These are phyloP conservation scores for Cebus imitator DNA, from an alignment of 2,113 vertebrate genomes.

Conservation along the genomic window DNA sequence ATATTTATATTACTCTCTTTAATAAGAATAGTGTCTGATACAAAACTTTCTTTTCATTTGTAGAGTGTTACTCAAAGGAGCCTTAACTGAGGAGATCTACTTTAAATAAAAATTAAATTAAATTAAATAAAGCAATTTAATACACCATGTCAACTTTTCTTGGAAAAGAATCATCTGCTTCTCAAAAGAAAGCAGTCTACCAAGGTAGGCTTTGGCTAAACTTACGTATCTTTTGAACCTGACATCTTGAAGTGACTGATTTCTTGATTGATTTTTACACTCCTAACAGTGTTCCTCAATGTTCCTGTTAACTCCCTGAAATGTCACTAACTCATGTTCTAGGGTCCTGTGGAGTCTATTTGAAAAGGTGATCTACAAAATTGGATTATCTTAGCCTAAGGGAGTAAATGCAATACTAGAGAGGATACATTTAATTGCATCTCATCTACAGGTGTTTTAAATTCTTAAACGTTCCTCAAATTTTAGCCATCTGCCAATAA, in stretches of 20 bases:
- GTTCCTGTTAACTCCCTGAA: background rate
- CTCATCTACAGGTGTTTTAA: background rate
- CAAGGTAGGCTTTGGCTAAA: background rate
- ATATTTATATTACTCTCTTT: background rate
- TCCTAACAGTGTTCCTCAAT: background rate
- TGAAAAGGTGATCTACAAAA: conserved; percentile 36
- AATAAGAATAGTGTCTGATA: background rate
- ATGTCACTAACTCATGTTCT: background rate
- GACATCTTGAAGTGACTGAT: background rate
- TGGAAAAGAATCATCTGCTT: background rate
- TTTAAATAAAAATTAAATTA: background rate
- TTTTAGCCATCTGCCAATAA: background rate
- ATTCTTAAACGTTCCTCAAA: conserved; percentile 30
- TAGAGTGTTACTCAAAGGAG: background rate
- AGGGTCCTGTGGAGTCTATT: background rate
- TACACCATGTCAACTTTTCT: background rate
- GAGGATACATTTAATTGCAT: background rate
- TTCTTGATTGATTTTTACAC: conserved; percentile 54
- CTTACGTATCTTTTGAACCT: conserved; percentile 17
- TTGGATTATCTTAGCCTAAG: background rate
- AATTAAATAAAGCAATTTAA: conserved; percentile 11
- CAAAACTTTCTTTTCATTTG: background rate
- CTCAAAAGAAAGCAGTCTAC: background rate
- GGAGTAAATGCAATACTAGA: background rate
- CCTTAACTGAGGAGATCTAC: background rate